These are phyloP conservation scores for Coelinius sp. DNA, from an alignment of 2,888 invertebrate genomes.

Conservation along the genomic window DNA sequence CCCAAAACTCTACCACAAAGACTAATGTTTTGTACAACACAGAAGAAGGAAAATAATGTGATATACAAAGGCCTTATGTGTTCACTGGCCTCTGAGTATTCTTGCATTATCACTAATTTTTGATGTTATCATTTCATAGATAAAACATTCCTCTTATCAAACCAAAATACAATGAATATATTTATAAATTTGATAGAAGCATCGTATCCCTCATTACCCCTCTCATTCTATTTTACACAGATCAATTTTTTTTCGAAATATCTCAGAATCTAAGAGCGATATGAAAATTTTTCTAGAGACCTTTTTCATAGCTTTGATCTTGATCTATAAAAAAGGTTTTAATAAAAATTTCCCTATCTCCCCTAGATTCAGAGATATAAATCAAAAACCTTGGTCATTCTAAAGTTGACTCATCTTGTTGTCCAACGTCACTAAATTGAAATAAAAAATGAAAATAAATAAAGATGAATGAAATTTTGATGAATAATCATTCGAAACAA, in stretches of 20 bases:
- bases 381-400: too few relatives aligned
- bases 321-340: too few relatives aligned
- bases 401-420: too few relatives aligned
- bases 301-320: too few relatives aligned
- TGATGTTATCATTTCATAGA: constrained; percentile 1
- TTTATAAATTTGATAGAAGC: not conserved
- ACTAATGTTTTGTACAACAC: constrained; percentile 46
- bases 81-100: constrained; percentile 11
- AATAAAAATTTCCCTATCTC: too few relatives aligned
- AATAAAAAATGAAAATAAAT: not conserved
- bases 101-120: not conserved
- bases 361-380: too few relatives aligned
- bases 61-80: not conserved
- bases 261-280: too few relatives aligned
- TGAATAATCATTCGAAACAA: not conserved
- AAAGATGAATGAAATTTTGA: too few relatives aligned
- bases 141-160: constrained; percentile 17
- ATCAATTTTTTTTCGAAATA: too few relatives aligned
- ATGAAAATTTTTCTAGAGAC: too few relatives aligned
- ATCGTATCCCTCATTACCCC: not conserved
- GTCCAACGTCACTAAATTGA: too few relatives aligned
- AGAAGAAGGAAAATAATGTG: not conserved
- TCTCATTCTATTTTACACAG: not conserved
- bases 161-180: not conserved
- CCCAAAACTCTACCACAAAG: constrained; percentile 74